Conservation (phyloP, 1,140 invertebrate genomes). For the Phymastichus coffea region DNA sequence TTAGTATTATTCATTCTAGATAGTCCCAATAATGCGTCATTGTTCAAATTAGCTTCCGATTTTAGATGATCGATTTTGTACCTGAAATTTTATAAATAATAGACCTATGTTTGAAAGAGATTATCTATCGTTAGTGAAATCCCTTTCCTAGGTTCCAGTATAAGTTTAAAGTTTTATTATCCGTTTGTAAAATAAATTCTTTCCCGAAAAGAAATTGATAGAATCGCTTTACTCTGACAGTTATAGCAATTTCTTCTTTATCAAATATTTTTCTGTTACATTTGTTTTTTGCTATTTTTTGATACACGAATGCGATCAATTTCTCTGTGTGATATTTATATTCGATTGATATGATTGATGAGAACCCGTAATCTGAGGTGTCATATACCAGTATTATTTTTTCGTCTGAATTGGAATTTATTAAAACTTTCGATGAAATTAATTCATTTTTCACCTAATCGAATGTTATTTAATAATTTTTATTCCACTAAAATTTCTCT, state of each 20-base stretch:
- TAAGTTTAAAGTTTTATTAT: constrained; percentile 54
- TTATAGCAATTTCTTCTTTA: constrained; percentile 52
- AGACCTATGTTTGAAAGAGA: constrained; percentile 43
- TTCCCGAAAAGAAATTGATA: constrained; percentile 46
- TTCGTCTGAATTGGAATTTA: constrained; percentile 31
- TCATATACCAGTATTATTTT: constrained; percentile 28
- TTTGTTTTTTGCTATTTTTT: constrained; percentile 49
- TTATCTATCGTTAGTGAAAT: constrained; percentile 36
- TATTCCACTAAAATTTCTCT: constrained; percentile 1
- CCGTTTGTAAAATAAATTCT: constrained; percentile 49
- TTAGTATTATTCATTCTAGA: neutral
- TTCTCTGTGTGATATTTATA: constrained; percentile 37
- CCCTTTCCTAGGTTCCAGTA: constrained; percentile 47
- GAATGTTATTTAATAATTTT: constrained; percentile 22
- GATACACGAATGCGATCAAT: constrained; percentile 52
- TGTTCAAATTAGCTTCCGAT: constrained; percentile 32
- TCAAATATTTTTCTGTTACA: constrained; percentile 53
- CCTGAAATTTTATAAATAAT: constrained; percentile 40
- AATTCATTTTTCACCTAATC: constrained; percentile 26
- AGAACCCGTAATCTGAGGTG: constrained; percentile 21
- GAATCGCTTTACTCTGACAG: constrained; percentile 51
- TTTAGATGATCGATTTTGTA: constrained; percentile 43
- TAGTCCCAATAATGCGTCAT: constrained; percentile 33
- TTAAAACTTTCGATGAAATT: constrained; percentile 31
- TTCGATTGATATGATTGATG: constrained; percentile 45